These are phyloP conservation scores for Camponotus pennsylvanicus DNA, from an alignment of 1,140 invertebrate species.

Conservation along the genomic window DNA sequence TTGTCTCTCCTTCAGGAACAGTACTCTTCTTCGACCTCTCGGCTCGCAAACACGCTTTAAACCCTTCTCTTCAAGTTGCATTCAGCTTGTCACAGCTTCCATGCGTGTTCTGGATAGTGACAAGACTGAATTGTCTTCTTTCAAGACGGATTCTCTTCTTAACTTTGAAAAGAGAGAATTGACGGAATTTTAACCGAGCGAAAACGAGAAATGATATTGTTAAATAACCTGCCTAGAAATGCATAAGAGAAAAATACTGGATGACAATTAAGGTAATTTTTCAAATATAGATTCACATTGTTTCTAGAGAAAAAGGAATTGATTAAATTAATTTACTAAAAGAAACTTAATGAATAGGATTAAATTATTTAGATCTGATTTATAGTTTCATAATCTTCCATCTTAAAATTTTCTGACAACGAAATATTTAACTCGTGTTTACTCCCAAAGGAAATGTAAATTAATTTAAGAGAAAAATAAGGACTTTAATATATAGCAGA, in stretches of 20 bases:
- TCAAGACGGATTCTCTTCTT: conserved; percentile 6
- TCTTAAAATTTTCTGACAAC: background rate
- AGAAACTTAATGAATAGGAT: background rate
- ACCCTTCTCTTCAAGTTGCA: conserved; percentile 24
- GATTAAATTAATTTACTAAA: background rate
- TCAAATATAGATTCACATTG: background rate
- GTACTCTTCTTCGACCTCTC: conserved; percentile 12
- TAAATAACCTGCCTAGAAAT: background rate
- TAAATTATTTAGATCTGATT: background rate
- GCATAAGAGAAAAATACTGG: background rate
- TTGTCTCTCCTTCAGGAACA: conserved; percentile 36
- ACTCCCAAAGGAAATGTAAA: background rate
- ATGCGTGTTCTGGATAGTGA: conserved; percentile 20
- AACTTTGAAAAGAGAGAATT: background rate
- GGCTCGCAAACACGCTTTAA: conserved; percentile 32
- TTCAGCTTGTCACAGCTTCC: conserved; percentile 32
- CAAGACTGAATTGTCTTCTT: conserved; percentile 32
- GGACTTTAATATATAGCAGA: background rate
- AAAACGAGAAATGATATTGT: conserved; percentile 13
- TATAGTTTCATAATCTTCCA: background rate
- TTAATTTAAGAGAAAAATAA: background rate
- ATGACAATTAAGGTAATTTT: background rate
- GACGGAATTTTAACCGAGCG: background rate
- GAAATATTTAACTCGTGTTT: background rate
- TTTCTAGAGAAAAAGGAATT: background rate